Evolutionary conservation across 1,140 invertebrate species (phyloP), one percentile per base, ranked within the genome.

Genomic region (Rhyzopertha dominica): DNA sequence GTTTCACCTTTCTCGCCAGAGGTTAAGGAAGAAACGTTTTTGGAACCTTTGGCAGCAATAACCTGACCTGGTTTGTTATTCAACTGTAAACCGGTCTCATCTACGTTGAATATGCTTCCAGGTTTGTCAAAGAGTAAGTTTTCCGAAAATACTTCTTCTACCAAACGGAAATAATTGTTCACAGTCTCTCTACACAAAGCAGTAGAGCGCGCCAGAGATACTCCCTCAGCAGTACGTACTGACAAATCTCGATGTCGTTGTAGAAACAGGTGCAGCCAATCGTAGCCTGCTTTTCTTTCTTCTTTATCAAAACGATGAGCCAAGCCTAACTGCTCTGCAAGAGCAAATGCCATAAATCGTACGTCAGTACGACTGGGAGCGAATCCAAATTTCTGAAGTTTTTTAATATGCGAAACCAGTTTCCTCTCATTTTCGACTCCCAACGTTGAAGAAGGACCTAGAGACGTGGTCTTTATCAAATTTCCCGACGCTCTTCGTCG

Each of bases 1-100:
- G 54, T 68, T 49, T 66, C 64, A n/a, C 59, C 57, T 49, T 63
- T 66, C 54, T 67, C 61, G 1, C 41, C 29, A 20, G 53, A 57
- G 36, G 64, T 59, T 9, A 61, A 7, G 35, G 37, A 23, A 37
- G 45, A 23, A n/a, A 67, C 59, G 16, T 19, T 40, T 56, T 59
- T 66, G 8, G 53, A 7, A 32, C 57, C 59, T 53, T 62, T 62
- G 2, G 42, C 45, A 8, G 56, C 58, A 23, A 63, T 18, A 5
- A 66, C 61, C 43, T 59, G 45, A 13, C 46, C 50, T 26, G 45
- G 40, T 43, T 50, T 43, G 30, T 56, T 56, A 25, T 56, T 58
- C 3, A 58, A 37, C 19, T 48, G 55, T 17, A 57, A 22, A 14
- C 49, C 55, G 18, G 25, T 49, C 28, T 55, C 49, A 39, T 55